Percentiles rank a stretch among this genome's conserved stretches.
Evolutionary conservation across 2,888 invertebrate species (phyloP).

Genomic region (Odontocolon sp.): DNA sequence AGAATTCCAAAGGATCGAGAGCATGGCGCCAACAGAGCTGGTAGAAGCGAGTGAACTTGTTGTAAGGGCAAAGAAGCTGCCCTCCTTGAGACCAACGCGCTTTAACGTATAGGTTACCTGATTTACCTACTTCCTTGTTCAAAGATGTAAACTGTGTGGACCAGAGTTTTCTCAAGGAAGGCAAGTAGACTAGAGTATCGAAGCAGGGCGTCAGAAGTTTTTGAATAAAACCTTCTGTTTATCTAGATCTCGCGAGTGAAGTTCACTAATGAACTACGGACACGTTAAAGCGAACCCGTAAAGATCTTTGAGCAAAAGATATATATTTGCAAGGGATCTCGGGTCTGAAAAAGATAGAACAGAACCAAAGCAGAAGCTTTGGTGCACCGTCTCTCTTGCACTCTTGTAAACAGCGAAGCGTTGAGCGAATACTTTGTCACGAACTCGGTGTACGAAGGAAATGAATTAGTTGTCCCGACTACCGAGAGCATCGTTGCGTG

Average conservation of each 20-base stretch:
- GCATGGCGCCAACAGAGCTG: not conserved
- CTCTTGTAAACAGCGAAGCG: not conserved
- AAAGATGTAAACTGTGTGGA: constrained; percentile 1
- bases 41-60: constrained; percentile 21
- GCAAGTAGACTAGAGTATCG: constrained; percentile 24
- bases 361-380: not conserved
- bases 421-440: constrained; percentile 28
- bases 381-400: not conserved
- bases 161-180: constrained; percentile 19
- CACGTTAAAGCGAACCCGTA: constrained; percentile 58
- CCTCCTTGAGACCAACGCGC: constrained; percentile 33
- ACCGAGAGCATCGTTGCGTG: not conserved
- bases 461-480: constrained; percentile 15
- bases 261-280: constrained; percentile 72
- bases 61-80: constrained; percentile 5
- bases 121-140: constrained; percentile 13
- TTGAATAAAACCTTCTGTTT: constrained; percentile 62
- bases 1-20: constrained; percentile 14
- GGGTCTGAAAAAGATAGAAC: no score
- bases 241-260: constrained; percentile 69
- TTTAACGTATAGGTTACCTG: constrained; percentile 23
- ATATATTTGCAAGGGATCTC: no score
- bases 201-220: constrained; percentile 63
- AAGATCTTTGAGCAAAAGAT: constrained; percentile 37
- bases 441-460: constrained; percentile 15